phyloP scores from a whole-genome alignment of 2,113 vertebrate genomes.

The Oryzias curvinotus region DNA sequence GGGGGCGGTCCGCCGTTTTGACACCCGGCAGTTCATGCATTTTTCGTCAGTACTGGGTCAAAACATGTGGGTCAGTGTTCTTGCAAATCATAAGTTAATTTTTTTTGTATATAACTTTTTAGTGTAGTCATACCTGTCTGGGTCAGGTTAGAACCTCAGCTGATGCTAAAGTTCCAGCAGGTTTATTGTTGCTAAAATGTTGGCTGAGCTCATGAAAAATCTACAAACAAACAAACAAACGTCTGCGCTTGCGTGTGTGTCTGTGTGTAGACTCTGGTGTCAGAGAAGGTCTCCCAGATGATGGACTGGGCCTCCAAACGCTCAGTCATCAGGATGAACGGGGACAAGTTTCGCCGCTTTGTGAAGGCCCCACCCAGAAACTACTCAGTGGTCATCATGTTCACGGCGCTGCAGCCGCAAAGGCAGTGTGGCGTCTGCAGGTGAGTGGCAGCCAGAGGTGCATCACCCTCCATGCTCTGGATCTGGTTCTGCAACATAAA shows the following conservation, averaged over 20 bases:
- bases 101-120: no score
- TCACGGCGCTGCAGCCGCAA: conserved; percentile 95
- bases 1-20: no score
- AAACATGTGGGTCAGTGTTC: no score
- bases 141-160: no score
- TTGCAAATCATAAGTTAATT: no score
- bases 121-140: no score
- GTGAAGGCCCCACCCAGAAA: conserved; percentile 94
- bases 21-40: no score
- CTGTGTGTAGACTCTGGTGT: conserved; percentile 84
- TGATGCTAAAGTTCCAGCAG: no score
- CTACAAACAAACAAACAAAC: no score
- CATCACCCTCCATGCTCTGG: no score
- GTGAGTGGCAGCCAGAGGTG: conserved; percentile 61
- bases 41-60: no score
- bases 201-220: not conserved
- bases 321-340: conserved; percentile 92
- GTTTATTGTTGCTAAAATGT: not conserved
- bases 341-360: conserved; percentile 94
- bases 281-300: conserved; percentile 93
- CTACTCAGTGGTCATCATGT: conserved; percentile 96
- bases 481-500: no score
- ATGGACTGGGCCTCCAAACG: conserved; percentile 95
- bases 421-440: conserved; percentile 95
- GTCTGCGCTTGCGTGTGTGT: not conserved